Evolutionary conservation across 2,888 invertebrate species (phyloP).

Genomic region (Polia nebulosa): DNA sequence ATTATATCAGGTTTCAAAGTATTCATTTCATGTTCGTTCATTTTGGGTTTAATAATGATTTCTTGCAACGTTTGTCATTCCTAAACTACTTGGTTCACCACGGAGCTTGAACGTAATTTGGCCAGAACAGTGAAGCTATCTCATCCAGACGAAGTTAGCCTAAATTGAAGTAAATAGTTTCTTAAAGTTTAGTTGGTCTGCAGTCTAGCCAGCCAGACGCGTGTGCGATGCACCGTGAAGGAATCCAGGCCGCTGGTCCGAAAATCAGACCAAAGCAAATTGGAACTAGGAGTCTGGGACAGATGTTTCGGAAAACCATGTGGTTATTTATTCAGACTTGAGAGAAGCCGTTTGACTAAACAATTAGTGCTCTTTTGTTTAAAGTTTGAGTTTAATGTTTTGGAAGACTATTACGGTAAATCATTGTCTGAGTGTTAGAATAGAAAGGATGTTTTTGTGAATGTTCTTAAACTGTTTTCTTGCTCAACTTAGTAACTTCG

Average conservation of each 20-base stretch:
- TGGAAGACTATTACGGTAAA: slow-evolving; percentile 34
- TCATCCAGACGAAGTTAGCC: slow-evolving; percentile 41
- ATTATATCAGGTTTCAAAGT: slow-evolving; percentile 11
- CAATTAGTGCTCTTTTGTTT: slow-evolving; percentile 47
- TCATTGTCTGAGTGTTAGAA: slow-evolving; percentile 32
- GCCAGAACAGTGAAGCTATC: slow-evolving; percentile 20
- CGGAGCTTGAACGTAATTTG: slow-evolving; percentile 22
- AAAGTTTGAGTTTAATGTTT: slow-evolving; percentile 42
- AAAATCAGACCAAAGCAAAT: slow-evolving; percentile 30
- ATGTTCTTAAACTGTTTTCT: slow-evolving; percentile 22
- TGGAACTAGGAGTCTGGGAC: slow-evolving; percentile 18
- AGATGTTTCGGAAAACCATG: slow-evolving; percentile 32
- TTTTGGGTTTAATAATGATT: slow-evolving; percentile 6
- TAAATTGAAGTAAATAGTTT: slow-evolving; percentile 58
- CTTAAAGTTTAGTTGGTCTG: slow-evolving; percentile 49
- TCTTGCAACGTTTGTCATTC: slow-evolving; percentile 3
- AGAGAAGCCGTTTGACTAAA: slow-evolving; percentile 35
- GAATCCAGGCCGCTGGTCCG: slow-evolving; percentile 28
- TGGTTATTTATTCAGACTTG: slow-evolving; percentile 8
- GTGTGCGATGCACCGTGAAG: slow-evolving; percentile 44
- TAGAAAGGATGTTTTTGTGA: slow-evolving; percentile 39
- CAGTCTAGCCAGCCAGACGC: slow-evolving; percentile 26
- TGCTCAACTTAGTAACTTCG: slow-evolving; percentile 17
- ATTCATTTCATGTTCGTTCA: not conserved
- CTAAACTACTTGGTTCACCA: not conserved